Percentiles rank a stretch among this genome's conserved stretches.
phyloP scores from a whole-genome alignment of 35 echinoderm and acorn worm species.

The Apostichopus californicus region DNA sequence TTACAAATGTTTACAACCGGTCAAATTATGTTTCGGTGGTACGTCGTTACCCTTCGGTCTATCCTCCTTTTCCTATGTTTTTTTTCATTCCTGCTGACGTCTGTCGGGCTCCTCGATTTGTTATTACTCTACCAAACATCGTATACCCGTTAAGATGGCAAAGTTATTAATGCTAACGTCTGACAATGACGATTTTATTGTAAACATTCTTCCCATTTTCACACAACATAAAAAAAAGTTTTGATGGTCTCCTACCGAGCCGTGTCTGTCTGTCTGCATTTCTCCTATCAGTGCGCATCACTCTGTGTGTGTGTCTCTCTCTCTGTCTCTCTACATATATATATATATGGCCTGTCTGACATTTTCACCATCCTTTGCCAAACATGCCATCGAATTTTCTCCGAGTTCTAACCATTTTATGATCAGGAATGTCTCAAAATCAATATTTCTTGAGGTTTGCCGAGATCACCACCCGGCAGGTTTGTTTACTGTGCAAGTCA shows the following conservation, averaged over 20 bases:
- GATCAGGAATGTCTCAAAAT: slow-evolving; percentile 44
- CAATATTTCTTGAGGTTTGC: slow-evolving; percentile 37
- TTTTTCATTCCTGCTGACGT: no score
- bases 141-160: not conserved
- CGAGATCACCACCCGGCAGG: slow-evolving; percentile 30
- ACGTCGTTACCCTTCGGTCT: no score
- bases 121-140: no score
- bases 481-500: slow-evolving; percentile 38
- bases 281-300: not conserved
- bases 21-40: no score
- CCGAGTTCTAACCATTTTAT: slow-evolving; percentile 33
- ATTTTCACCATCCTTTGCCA: not conserved
- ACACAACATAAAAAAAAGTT: slow-evolving; percentile 10
- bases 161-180: not conserved
- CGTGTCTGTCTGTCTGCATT: not conserved
- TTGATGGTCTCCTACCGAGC: not conserved
- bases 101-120: no score
- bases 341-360: slow-evolving; percentile 20
- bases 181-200: slow-evolving; percentile 29
- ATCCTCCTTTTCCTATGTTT: no score
- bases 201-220: slow-evolving; percentile 24
- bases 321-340: not conserved
- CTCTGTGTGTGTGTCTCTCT: not conserved
- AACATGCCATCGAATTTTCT: slow-evolving; percentile 27
- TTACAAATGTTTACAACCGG: no score